Conservation (phyloP, 2,113 vertebrate species). For the Nyctereutes procyonoides region DNA sequence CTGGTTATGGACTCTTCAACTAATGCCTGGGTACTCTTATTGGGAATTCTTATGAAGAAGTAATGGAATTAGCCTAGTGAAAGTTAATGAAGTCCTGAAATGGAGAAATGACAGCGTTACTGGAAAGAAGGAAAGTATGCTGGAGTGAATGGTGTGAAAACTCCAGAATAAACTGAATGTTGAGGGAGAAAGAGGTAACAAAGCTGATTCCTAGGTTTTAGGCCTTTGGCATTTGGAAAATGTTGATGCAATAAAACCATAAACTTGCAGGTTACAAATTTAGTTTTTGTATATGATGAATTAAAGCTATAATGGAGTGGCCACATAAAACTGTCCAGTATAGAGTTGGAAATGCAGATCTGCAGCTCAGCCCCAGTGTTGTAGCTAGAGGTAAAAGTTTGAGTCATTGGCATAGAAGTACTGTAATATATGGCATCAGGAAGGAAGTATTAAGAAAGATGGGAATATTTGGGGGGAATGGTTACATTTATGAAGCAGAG, state of each 20-base stretch:
- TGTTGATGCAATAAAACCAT: constrained; percentile 24
- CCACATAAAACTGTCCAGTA: neutral
- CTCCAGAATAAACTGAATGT: neutral
- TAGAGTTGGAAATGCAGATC: constrained; percentile 3
- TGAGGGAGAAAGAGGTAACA: neutral
- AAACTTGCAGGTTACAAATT: neutral
- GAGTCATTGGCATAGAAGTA: neutral
- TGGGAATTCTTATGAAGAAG: constrained; percentile 29
- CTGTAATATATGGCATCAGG: neutral
- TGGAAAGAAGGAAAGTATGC: neutral
- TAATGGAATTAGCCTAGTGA: neutral
- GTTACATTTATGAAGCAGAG: constrained; percentile 30
- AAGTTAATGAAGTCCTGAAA: neutral
- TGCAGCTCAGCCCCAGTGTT: neutral
- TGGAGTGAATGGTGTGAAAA: neutral
- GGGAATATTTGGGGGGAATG: neutral
- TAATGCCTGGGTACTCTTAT: neutral
- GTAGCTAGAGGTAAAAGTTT: neutral
- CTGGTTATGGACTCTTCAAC: neutral
- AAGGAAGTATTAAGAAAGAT: neutral
- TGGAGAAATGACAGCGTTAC: neutral
- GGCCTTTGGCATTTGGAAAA: neutral
- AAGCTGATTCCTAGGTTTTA: constrained; percentile 14
- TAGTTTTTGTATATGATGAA: neutral
- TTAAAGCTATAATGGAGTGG: constrained; percentile 27